These are phyloP conservation scores for Rhadina sibilatrix DNA, from an alignment of 2,113 vertebrate species.

Conservation along the genomic window DNA sequence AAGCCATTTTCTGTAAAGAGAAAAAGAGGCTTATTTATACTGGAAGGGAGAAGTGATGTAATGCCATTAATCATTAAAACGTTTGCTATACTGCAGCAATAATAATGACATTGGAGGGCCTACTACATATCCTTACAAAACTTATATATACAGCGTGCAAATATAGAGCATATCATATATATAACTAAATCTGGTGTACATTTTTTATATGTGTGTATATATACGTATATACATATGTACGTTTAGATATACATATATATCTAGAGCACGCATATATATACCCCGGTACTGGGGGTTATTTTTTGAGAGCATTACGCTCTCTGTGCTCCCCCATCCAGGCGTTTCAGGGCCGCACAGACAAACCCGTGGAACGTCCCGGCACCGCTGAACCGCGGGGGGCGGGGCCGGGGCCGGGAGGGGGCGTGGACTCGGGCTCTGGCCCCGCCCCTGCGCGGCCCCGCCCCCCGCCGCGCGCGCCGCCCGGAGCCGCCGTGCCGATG, in stretches of 20 bases:
- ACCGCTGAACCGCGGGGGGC: accelerated
- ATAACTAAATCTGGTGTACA: background rate
- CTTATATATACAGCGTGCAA: background rate
- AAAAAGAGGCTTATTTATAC: background rate
- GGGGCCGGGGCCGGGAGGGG: background rate
- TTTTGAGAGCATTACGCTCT: accelerated
- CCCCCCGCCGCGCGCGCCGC: too few relatives aligned
- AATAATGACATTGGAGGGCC: too few relatives aligned
- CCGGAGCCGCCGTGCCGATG: too few relatives aligned
- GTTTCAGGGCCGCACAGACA: accelerated
- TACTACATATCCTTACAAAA: background rate
- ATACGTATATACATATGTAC: accelerated
- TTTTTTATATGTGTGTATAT: background rate
- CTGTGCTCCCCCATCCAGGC: background rate
- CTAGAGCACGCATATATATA: too few relatives aligned
- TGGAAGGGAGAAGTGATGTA: background rate
- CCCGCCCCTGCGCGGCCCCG: background rate
- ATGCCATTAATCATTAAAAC: background rate
- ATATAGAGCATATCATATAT: accelerated
- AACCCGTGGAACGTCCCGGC: accelerated
- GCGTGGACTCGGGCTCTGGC: background rate
- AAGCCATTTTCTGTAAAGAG: background rate
- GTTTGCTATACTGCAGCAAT: background rate
- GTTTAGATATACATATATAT: too few relatives aligned
- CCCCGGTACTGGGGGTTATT: accelerated